A percentile compares a stretch with the other conserved stretches of the same genome.
Conservation (phyloP, 2,797 vertebrate species). For the Hippoglossus hippoglossus region DNA sequence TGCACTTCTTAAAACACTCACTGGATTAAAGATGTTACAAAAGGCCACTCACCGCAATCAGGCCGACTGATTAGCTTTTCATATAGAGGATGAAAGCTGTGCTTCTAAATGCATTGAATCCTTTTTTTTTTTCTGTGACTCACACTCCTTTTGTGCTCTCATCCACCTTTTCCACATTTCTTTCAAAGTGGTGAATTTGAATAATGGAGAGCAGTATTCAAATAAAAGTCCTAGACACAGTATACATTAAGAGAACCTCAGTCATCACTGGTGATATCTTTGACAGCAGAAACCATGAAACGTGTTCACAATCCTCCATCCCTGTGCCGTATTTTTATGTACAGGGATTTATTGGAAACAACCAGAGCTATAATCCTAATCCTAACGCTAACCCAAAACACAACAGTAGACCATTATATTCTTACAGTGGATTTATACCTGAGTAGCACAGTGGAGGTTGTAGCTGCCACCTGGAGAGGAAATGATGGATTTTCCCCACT, state of each 20-base stretch:
- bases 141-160: slow-evolving; percentile 56
- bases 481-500: background rate
- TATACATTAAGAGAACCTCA: background rate
- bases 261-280: background rate
- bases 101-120: slow-evolving; percentile 52
- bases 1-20: slow-evolving; percentile 86
- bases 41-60: slow-evolving; percentile 83
- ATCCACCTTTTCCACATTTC: slow-evolving; percentile 29
- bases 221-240: slow-evolving; percentile 17
- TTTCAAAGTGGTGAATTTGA: slow-evolving; percentile 43
- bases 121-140: slow-evolving; percentile 51
- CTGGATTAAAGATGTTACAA: slow-evolving; percentile 83
- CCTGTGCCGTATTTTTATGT: background rate
- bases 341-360: background rate
- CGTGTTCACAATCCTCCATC: background rate
- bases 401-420: background rate
- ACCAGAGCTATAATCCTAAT: background rate
- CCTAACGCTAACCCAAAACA: background rate
- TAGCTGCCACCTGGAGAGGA: background rate
- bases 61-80: slow-evolving; percentile 83
- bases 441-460: background rate
- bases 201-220: slow-evolving; percentile 34
- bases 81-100: slow-evolving; percentile 71
- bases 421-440: background rate
- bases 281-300: background rate